Conservation (phyloP, 1,140 invertebrate species). For the Medauroidea extradentata region DNA sequence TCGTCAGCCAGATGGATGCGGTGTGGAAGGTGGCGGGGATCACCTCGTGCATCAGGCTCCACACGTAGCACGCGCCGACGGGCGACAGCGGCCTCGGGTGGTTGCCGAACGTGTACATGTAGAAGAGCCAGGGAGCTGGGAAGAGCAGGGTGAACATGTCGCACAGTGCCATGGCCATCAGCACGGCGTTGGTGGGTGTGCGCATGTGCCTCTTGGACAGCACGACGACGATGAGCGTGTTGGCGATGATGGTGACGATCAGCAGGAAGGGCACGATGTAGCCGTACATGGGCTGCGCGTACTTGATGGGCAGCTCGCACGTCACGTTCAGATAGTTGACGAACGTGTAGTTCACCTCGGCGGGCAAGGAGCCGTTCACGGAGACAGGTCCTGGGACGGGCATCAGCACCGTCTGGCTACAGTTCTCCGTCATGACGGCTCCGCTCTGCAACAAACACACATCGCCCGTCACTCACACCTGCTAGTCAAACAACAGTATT, state of each 20-base stretch:
- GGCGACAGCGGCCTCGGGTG: conserved; percentile 72
- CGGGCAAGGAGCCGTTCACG: too few relatives aligned
- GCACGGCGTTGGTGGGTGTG: conserved; percentile 63
- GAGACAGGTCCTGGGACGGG: too few relatives aligned
- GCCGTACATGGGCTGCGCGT: conserved; percentile 59
- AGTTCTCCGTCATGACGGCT: too few relatives aligned
- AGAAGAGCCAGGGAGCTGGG: conserved; percentile 80
- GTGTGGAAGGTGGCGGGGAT: conserved; percentile 88
- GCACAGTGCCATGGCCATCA: conserved; percentile 83
- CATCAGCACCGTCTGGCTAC: too few relatives aligned
- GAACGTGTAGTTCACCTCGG: not conserved
- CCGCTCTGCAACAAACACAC: too few relatives aligned
- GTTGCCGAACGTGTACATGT: conserved; percentile 87
- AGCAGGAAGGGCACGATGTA: conserved; percentile 81
- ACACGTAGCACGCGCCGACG: conserved; percentile 69
- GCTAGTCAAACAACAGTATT: too few relatives aligned
- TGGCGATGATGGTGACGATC: conserved; percentile 83
- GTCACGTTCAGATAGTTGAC: conserved; percentile 53
- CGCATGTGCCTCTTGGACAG: conserved; percentile 61
- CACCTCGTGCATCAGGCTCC: conserved; percentile 74
- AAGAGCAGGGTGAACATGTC: conserved; percentile 89
- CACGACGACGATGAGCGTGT: conserved; percentile 81
- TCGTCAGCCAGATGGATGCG: conserved; percentile 85
- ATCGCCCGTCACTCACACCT: too few relatives aligned
- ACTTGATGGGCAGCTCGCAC: conserved; percentile 59